Evolutionary conservation across 2,888 invertebrate genomes (phyloP), one percentile per base, ranked within the genome.

Genomic region (Mesorhabditis belari): DNA sequence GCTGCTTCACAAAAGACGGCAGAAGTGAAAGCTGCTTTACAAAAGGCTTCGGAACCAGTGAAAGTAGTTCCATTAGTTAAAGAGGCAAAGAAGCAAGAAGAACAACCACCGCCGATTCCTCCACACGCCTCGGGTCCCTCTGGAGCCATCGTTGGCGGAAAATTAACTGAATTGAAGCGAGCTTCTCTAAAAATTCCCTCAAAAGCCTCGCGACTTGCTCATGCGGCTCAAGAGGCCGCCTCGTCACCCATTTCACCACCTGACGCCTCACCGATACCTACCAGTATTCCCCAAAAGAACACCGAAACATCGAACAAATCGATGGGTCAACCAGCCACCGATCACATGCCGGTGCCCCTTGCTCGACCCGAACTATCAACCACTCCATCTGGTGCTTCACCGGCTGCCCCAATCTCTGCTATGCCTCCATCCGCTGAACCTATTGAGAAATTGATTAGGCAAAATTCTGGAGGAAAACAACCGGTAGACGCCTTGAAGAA

Each of bases 121-220:
- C 44, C 44, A 9, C 44, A 35, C n/a, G 44, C 44, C n/a, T 35
- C 44, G n/a, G 44, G 44, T n/a, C n/a, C n/a, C n/a, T 17, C 12
- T n/a, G 44, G 44, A 17, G 44, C 44, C 12, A n/a, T 35, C n/a
- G 12, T n/a, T 9, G 44, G 44, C n/a, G 44, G 44, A n/a, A 35
- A 35, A n/a, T 35, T 35, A n/a, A 35, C 44, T 9, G 44, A 35
- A 35, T n/a, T 35, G 19, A 55, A 26, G 25, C 28, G 17, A 17
- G 60, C 62, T 21, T 60, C 66, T 2, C 63, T 64, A 4, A 60
- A 64, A 24, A 57, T 64, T 1, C 65, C n/a, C 62, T 60, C 24
- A 57, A 62, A 17, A 4, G 62, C 63, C 3, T 53, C 49, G 27
- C 56, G 49, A 23, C 9, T n/a, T 24, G 49, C 9, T 55, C 25